Base-by-base conservation (phyloP, 2,888 invertebrate genomes). In the Ligdia adustata region DNA sequence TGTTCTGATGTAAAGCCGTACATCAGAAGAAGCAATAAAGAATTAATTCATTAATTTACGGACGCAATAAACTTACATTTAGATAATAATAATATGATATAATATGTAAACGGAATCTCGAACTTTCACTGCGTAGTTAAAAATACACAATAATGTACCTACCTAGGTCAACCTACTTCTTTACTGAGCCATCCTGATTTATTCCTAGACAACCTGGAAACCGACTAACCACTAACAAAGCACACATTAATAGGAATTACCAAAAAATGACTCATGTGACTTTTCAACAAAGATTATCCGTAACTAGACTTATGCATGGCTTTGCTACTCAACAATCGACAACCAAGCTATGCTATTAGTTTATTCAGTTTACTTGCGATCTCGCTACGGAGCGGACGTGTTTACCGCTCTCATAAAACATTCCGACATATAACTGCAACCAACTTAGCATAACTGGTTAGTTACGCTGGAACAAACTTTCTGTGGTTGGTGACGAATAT, bases 321-420 rank as follows among this genome's bases (percentile, higher is more conserved):
- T 48, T 54, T 59, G 47, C 62, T 60, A 65, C 52, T n/a, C 47
- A 18, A 41, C 35, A 64, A 64, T 62, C 65, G 56, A 66, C 55
- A 57, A 63, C 65, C 66, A 64, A 61, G 39, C 55, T 38, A 14
- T 33, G 12, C 64, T 66, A 67, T 70, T 66, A n/a, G n/a, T n/a
- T n/a, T 60, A 66, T 62, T 67, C 66, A 74, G 72, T 75, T 64
- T 64, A 65, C 64, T 57, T 50, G 51, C 49, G 59, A 50, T 45
- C 55, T 51, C 51, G 52, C 48, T 38, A 44, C 54, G 46, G 48
- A 22, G 9, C 43, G 52, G 62, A 42, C 57, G 74, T 60, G 65
- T 62, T 28, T 1, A 2, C 47, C 60, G 15, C 16, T 29, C 20
- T 13, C 27, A 37, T 35, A 32, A 47, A 52, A 51, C 42, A 55